Evolutionary conservation across 2,888 invertebrate genomes (phyloP).

Genomic region (Synergus japonicus): DNA sequence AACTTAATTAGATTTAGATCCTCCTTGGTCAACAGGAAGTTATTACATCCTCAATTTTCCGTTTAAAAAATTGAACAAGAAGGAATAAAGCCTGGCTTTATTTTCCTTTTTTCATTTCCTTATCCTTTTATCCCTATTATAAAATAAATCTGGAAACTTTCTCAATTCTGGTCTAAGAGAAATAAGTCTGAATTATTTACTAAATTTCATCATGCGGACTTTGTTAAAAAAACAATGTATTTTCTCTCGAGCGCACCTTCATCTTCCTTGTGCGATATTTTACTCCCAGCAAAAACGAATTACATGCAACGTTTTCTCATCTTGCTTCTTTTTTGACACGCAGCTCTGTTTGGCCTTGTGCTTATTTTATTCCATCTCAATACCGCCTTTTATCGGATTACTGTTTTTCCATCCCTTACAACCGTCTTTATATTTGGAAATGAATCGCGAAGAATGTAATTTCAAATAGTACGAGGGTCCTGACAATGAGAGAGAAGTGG

Average conservation of each 20-base stretch:
- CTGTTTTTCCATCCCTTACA: neutral
- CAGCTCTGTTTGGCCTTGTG: neutral
- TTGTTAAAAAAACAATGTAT: neutral
- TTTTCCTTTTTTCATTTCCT: neutral
- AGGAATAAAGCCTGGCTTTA: neutral
- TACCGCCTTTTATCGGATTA: neutral
- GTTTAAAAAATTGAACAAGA: neutral
- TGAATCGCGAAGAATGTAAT: neutral
- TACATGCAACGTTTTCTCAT: neutral
- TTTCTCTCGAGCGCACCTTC: neutral
- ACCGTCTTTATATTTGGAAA: neutral
- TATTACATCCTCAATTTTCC: constrained; percentile 8
- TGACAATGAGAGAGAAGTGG: no score
- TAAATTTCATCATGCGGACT: neutral
- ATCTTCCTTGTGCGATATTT: neutral
- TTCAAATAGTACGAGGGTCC: neutral
- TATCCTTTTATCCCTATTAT: neutral
- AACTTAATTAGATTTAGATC: constrained; percentile 16
- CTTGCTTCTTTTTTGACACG: neutral
- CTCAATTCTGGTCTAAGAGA: neutral
- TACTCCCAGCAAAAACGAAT: neutral
- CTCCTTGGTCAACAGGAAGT: neutral
- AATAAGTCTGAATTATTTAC: neutral
- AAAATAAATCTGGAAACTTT: neutral
- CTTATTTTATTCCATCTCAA: neutral